phyloP scores from a whole-genome alignment of 2,888 invertebrate species.

The Nomada flava region DNA sequence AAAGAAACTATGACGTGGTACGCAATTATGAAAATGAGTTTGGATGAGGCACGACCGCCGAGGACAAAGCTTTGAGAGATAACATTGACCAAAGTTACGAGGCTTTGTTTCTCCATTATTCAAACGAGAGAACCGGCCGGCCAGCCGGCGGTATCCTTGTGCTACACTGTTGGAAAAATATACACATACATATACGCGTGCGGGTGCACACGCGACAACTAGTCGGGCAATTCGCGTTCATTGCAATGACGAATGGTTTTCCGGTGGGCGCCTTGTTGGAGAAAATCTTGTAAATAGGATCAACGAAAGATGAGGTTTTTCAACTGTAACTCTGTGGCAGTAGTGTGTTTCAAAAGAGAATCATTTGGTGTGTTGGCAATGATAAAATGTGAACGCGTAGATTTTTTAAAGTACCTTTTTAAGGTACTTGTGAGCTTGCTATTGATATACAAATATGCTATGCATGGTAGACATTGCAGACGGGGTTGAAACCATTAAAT shows the following conservation, averaged over 20 bases:
- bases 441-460: background rate
- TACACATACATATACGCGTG: slow-evolving; percentile 11
- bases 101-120: slow-evolving; percentile 74
- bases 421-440: no score
- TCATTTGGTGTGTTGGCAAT: slow-evolving; percentile 5
- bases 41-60: slow-evolving; percentile 62
- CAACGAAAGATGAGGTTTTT: slow-evolving; percentile 29
- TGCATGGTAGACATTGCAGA: no score
- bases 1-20: slow-evolving; percentile 61
- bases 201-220: background rate
- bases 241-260: slow-evolving; percentile 36
- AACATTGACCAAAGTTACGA: slow-evolving; percentile 74
- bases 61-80: slow-evolving; percentile 74
- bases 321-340: background rate
- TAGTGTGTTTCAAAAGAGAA: slow-evolving; percentile 18
- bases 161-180: slow-evolving; percentile 59
- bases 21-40: slow-evolving; percentile 75
- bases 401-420: background rate
- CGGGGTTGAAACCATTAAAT: no score
- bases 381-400: background rate
- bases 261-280: background rate
- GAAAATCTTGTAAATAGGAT: slow-evolving; percentile 52
- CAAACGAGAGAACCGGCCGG: slow-evolving; percentile 67
- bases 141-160: slow-evolving; percentile 56
- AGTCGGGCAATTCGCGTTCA: slow-evolving; percentile 61